phyloP scores from a whole-genome alignment of 2,888 invertebrate genomes.

The Stegophylla sp. region DNA sequence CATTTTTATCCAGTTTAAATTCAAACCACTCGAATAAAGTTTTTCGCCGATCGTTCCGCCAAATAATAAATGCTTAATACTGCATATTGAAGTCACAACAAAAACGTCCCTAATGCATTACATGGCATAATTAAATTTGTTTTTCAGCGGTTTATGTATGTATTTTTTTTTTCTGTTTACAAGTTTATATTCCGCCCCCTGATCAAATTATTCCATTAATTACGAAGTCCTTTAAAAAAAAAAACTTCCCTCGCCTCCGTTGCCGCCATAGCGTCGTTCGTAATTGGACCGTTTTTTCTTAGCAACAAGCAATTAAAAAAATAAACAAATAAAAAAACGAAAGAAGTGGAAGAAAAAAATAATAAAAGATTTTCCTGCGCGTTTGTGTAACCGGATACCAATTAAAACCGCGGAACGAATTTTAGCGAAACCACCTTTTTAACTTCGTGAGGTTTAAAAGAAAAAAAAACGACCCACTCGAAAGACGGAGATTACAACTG shows the following conservation, averaged over 20 bases:
- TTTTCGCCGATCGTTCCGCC: conserved; percentile 14
- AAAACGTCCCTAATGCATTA: background rate
- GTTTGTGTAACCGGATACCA: conserved; percentile 57
- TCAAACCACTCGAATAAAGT: conserved; percentile 37
- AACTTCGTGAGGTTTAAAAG: conserved; percentile 29
- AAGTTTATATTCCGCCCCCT: conserved; percentile 46
- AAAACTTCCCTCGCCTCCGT: conserved; percentile 1
- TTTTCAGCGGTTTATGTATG: conserved; percentile 12
- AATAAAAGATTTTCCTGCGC: conserved; percentile 43
- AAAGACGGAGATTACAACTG: conserved; percentile 42
- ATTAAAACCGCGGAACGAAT: conserved; percentile 51
- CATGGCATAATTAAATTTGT: conserved; percentile 43
- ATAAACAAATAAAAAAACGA: conserved; percentile 19
- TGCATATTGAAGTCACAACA: background rate
- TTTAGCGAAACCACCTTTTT: conserved; percentile 51
- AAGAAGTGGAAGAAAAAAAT: background rate
- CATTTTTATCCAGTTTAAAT: conserved; percentile 47
- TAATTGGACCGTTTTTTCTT: conserved; percentile 51
- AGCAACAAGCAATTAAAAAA: conserved; percentile 54
- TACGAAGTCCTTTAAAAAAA: conserved; percentile 43
- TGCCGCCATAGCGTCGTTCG: conserved; percentile 21
- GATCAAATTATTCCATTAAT: conserved; percentile 58
- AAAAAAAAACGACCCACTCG: conserved; percentile 31
- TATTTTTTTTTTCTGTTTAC: conserved; percentile 45
- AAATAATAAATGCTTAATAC: background rate